Evolutionary conservation across 2,113 vertebrate genomes (phyloP), one percentile per base, ranked within the genome.

Genomic region (Empidonax traillii): DNA sequence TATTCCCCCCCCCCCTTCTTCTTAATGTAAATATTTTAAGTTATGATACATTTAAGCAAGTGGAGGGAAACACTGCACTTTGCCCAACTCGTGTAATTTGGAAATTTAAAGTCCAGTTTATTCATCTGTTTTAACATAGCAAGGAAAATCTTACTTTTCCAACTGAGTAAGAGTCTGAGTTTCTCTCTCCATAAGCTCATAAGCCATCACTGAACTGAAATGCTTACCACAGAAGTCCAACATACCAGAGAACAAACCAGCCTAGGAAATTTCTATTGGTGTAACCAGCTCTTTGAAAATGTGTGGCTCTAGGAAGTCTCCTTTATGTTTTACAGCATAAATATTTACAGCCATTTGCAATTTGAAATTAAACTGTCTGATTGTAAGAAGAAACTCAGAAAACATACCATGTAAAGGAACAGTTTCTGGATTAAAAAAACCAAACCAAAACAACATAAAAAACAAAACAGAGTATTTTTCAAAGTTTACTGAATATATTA

Each of bases 111-210:
- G 44, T 85, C 39, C 86, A 71, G 51, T 72, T 94, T 81, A 89
- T 76, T 82, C 22, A 63, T 71, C 68, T 56, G 30, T 49, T 92
- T 84, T 65, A 81, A 80, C 21, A 61, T 0, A 35, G 35, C 41
- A 84, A 84, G 65, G 89, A 93, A 92, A 94, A 93, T 53, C 63
- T 90, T 92, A 62, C 43, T 86, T 95, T 92, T 86, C 65, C 53
- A 87, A 37, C 30, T 73, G 24, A 63, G 43, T 43, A 85, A 72
- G 37, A 89, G 56, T 65, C 33, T 4, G 10, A 65, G 52, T 73
- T 89, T 77, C 63, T 74, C 49, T 46, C 61, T 81, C 28, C 39
- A 33, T 89, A 74, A 90, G 86, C 90, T 78, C 83, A 21, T 59
- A 71, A 90, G 1, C 65, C 52, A 56, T 39, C 67, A 74, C 51